Evolutionary conservation across 2,113 vertebrate genomes (phyloP), one percentile per base, ranked within the genome.

Genomic region (Bufo gargarizans): DNA sequence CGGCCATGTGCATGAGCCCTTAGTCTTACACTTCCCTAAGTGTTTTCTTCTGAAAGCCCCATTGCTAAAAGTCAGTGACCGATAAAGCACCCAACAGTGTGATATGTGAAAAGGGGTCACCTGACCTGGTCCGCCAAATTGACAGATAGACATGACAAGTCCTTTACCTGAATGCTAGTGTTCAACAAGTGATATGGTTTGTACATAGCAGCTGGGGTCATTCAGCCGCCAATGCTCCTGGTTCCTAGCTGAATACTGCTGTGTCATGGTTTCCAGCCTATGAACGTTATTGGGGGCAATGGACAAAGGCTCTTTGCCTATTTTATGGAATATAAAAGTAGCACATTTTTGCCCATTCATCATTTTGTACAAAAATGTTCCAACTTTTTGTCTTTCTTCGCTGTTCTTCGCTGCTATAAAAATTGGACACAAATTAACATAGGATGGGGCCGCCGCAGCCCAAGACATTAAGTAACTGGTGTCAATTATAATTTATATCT

Each of bases 181-280:
- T 50, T 71, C 63, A 71, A 84, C 82, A 84, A 69, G 82, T 84
- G 63, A 84, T 65, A 33, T 69, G 49, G 47, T 33, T 84, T 71
- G 20, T 55, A 14, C 49, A 43, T 45, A 50, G 59, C 80, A 82
- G 80, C 80, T 65, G 43, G 47, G 14, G 81, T 22, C 20, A 69
- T 55, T 84, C 10, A 84, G 12, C 56, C 78, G 10, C 13, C 4
- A 45, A 81, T 55, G 12, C 22, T 22, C 47, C 45, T 83, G 55
- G 82, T 33, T 65, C 55, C 2, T 4, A 17, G 20, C 9, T 22
- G n/a, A 13, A 83, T 63, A 65, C 82, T 84, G 82, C 82, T 71
- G 81, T 69, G 61, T 83, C 81, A 58, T 80, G 77, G 17, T 76
- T 76, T 76, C 2, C 78, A 33, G 58, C 58, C 78, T 61, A 61